Evolutionary conservation across 2,113 vertebrate species (phyloP).

Genomic region (Oryzias javanicus): DNA sequence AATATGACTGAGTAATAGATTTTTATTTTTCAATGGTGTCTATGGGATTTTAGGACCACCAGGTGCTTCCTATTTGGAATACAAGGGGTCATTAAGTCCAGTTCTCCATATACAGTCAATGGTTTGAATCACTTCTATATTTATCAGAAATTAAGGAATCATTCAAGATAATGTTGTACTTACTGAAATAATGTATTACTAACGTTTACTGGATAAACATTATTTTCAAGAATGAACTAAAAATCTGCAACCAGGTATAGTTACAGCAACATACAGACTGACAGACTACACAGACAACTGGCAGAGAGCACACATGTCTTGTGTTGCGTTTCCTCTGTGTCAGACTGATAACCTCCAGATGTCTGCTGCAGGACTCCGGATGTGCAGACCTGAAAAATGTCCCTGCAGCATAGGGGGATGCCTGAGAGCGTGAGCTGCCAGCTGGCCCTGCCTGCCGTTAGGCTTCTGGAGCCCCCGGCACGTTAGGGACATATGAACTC

Average conservation of each 20-base stretch:
- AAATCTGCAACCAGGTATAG: not conserved
- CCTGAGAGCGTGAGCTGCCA: conserved; percentile 63
- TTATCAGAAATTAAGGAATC: no score
- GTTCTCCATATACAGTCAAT: no score
- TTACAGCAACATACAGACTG: conserved; percentile 18
- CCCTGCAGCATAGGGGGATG: conserved; percentile 50
- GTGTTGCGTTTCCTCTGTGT: conserved; percentile 61
- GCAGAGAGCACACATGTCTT: conserved; percentile 27
- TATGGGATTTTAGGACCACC: no score
- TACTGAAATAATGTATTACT: no score
- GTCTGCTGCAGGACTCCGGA: conserved; percentile 61
- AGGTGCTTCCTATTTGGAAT: no score
- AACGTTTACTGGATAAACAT: no score
- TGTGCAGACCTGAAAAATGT: conserved; percentile 49
- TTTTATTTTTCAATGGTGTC: no score
- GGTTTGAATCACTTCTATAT: no score
- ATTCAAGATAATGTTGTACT: no score
- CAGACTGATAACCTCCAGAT: conserved; percentile 76
- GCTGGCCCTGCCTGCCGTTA: conserved; percentile 68
- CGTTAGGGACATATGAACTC: conserved; percentile 68
- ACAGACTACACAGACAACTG: conserved; percentile 27
- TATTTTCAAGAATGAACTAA: no score
- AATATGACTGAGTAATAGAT: no score
- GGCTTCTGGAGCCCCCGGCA: conserved; percentile 57
- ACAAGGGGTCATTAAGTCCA: no score